These are phyloP conservation scores for Melanaphis sacchari DNA, from an alignment of 1,140 invertebrate genomes.

Conservation along the genomic window DNA sequence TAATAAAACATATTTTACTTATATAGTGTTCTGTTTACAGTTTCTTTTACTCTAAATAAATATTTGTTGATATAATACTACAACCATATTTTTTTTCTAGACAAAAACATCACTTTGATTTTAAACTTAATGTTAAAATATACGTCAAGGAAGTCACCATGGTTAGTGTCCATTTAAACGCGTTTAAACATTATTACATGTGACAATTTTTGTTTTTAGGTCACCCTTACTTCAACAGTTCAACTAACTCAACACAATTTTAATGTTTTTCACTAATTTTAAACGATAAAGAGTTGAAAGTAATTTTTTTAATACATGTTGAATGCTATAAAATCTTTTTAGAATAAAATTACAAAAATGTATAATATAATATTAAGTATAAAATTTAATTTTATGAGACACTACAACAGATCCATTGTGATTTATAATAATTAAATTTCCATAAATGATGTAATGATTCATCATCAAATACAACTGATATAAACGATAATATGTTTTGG, in stretches of 20 bases:
- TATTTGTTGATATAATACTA: not conserved
- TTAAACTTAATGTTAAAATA: not conserved
- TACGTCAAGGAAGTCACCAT: not conserved
- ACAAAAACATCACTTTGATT: constrained; percentile 15
- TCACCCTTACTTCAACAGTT: not conserved
- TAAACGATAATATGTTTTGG: not conserved
- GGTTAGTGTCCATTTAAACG: not conserved
- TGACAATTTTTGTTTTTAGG: not conserved
- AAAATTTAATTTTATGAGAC: not conserved
- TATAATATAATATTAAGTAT: not conserved
- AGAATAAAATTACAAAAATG: not conserved
- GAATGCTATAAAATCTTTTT: not conserved
- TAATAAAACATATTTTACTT: not conserved
- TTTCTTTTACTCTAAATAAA: not conserved
- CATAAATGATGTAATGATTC: not conserved
- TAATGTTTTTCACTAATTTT: not conserved
- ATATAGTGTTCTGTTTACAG: not conserved
- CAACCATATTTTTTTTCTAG: not conserved
- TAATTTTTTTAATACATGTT: not conserved
- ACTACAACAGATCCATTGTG: not conserved
- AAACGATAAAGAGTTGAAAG: not conserved
- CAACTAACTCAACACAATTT: not conserved
- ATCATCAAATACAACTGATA: not conserved
- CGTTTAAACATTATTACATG: not conserved
- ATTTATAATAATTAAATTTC: not conserved